Evolutionary conservation across 2,113 vertebrate species (phyloP).

Genomic region (Grantiella picta): DNA sequence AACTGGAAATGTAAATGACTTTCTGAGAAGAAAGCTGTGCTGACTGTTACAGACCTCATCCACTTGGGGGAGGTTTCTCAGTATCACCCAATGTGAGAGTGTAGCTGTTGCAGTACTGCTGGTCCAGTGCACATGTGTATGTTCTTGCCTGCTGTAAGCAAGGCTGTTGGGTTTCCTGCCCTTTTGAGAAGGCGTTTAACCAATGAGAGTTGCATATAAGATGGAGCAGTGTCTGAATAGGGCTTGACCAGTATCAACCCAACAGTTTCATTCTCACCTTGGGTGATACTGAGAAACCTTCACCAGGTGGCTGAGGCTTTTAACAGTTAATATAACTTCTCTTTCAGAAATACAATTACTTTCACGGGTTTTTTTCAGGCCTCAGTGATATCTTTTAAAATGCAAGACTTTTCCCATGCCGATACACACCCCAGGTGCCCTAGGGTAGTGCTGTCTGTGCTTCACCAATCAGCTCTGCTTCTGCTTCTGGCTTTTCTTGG

Average conservation of each 20-base stretch:
- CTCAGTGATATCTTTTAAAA: slow-evolving; percentile 14
- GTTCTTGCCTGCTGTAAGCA: neutral
- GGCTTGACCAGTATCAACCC: slow-evolving; percentile 11
- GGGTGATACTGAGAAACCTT: slow-evolving; percentile 52
- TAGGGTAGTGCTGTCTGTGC: neutral
- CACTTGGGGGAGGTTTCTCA: slow-evolving; percentile 34
- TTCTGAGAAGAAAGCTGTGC: slow-evolving; percentile 46
- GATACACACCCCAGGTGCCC: neutral
- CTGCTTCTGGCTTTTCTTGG: neutral
- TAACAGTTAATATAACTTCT: slow-evolving; percentile 45
- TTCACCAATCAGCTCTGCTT: neutral
- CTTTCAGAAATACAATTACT: slow-evolving; percentile 29
- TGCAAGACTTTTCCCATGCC: neutral
- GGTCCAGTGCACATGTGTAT: neutral
- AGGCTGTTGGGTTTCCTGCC: neutral
- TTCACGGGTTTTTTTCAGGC: neutral
- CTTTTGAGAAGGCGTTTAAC: neutral
- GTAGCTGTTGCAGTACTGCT: neutral
- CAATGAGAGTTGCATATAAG: neutral
- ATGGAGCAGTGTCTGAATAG: neutral
- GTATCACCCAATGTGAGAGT: slow-evolving; percentile 25
- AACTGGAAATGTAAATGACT: slow-evolving; percentile 54
- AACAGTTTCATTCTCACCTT: slow-evolving; percentile 52
- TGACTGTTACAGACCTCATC: slow-evolving; percentile 24
- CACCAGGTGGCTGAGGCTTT: neutral